Percentiles rank a stretch among this genome's conserved stretches.
phyloP scores from a whole-genome alignment of 2,888 invertebrate species.

The Ceraclea dissimilis region DNA sequence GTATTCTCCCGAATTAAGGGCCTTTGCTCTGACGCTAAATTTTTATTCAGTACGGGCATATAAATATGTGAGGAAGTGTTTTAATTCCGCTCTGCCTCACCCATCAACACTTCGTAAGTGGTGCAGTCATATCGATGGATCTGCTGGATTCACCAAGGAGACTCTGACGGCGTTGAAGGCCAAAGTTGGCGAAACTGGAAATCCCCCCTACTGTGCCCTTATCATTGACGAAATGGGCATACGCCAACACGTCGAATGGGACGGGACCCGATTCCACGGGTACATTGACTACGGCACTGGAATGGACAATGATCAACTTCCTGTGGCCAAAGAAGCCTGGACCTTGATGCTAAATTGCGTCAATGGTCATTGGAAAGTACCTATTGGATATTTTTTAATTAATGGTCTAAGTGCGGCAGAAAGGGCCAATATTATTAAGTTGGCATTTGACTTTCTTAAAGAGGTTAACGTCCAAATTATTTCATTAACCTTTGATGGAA shows the following conservation, averaged over 20 bases:
- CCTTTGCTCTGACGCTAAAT: not conserved
- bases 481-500: constrained; percentile 1
- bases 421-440: not conserved
- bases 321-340: constrained; percentile 2
- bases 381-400: constrained; percentile 1
- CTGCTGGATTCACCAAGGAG: not conserved
- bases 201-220: not conserved
- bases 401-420: not conserved
- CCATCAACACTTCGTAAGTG: not conserved
- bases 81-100: not conserved
- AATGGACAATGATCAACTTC: not conserved
- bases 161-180: not conserved
- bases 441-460: not conserved
- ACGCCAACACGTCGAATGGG: not conserved
- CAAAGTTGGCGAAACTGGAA: not conserved
- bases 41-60: not conserved
- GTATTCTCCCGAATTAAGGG: not conserved
- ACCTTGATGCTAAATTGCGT: not conserved
- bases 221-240: not conserved
- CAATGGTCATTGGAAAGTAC: constrained; percentile 1
- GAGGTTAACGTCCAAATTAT: not conserved
- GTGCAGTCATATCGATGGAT: not conserved
- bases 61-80: not conserved
- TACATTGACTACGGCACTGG: constrained; percentile 3
- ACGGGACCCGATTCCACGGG: not conserved